phyloP scores from a whole-genome alignment of 2,113 vertebrate species.

The Micromys minutus region DNA sequence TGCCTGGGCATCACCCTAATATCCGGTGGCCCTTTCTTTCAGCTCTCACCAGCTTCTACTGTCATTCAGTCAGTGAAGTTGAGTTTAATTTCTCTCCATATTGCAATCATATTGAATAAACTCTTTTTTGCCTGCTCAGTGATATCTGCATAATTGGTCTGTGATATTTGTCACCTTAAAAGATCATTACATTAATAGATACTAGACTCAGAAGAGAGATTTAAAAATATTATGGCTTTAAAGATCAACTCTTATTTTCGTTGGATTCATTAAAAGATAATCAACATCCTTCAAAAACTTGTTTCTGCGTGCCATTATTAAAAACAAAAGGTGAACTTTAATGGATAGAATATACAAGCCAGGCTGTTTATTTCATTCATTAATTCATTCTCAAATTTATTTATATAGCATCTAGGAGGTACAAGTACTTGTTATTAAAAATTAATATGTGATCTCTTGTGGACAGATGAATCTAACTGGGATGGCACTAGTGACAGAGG shows the following conservation, averaged over 20 bases:
- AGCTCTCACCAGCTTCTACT: background rate
- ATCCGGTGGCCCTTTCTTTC: background rate
- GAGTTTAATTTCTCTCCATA: background rate
- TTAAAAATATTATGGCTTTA: background rate
- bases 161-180: background rate
- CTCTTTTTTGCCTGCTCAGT: slow-evolving; percentile 3
- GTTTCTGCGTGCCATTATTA: background rate
- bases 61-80: background rate
- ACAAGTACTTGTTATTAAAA: background rate
- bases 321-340: background rate
- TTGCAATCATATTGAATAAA: background rate
- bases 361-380: background rate
- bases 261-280: background rate
- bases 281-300: background rate
- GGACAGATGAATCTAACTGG: background rate
- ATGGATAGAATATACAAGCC: background rate
- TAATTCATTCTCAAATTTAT: background rate
- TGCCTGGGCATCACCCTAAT: too few species aligned
- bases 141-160: background rate
- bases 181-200: background rate
- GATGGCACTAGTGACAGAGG: background rate
- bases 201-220: background rate
- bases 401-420: background rate
- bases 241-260: background rate
- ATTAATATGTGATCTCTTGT: background rate